Conservation (phyloP, 1,140 invertebrate genomes). For the Eulimnadia texana region DNA sequence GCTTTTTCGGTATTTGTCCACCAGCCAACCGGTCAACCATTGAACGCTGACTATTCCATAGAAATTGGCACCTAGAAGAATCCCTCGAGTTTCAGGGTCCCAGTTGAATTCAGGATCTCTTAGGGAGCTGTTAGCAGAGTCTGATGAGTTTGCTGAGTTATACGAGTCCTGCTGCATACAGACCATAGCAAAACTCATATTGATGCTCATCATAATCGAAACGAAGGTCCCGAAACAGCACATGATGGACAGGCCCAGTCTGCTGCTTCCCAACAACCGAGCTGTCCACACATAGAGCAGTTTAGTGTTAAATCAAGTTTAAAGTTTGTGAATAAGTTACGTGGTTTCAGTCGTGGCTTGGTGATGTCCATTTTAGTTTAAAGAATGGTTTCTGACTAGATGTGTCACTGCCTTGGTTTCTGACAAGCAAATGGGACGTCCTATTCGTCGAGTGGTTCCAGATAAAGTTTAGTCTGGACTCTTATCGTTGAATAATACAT, state of each 20-base stretch:
- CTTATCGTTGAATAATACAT: too few relatives aligned
- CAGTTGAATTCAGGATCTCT: slow-evolving; percentile 27
- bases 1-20: slow-evolving; percentile 30
- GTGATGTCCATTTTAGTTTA: neutral
- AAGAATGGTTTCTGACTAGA: too few relatives aligned
- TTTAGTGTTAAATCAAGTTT: too few relatives aligned
- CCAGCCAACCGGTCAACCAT: slow-evolving; percentile 31
- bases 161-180: slow-evolving; percentile 19
- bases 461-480: too few relatives aligned
- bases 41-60: slow-evolving; percentile 32
- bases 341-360: neutral
- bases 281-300: neutral
- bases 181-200: slow-evolving; percentile 24
- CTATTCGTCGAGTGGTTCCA: too few relatives aligned
- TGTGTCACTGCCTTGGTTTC: too few relatives aligned
- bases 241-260: slow-evolving; percentile 18
- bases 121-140: neutral
- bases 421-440: too few relatives aligned
- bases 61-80: slow-evolving; percentile 31
- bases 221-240: slow-evolving; percentile 17
- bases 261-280: neutral
- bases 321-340: neutral
- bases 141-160: neutral
- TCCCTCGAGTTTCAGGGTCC: slow-evolving; percentile 27
- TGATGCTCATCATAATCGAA: slow-evolving; percentile 21